Evolutionary conservation across 2,797 vertebrate species (phyloP).

Genomic region (Muscicapa striata): DNA sequence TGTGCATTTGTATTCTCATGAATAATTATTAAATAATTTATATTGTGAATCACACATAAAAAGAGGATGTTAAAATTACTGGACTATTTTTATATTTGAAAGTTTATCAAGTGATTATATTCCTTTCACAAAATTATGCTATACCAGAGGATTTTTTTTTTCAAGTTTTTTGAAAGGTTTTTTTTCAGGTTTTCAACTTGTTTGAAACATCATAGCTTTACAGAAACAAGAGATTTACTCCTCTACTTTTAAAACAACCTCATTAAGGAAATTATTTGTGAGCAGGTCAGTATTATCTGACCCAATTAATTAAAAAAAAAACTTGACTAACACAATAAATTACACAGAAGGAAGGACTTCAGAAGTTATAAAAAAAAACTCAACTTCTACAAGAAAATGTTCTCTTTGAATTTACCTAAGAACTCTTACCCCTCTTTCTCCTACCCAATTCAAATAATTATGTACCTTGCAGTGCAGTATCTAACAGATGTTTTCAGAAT

Average conservation of each 20-base stretch:
- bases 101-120: background rate
- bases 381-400: background rate
- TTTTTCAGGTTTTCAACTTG: background rate
- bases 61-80: background rate
- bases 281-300: background rate
- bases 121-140: background rate
- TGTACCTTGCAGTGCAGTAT: background rate
- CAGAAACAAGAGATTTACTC: background rate
- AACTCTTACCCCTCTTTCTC: background rate
- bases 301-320: background rate
- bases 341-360: background rate
- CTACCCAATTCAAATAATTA: background rate
- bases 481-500: background rate
- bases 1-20: background rate
- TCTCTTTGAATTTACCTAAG: background rate
- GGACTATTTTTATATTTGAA: background rate
- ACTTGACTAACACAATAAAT: background rate
- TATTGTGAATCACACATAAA: background rate
- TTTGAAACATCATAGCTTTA: background rate
- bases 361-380: background rate
- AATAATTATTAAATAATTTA: conserved; percentile 1
- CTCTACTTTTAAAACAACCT: background rate
- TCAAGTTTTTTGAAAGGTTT: background rate
- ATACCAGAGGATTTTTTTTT: background rate
- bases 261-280: background rate